Evolutionary conservation across 1,140 invertebrate species (phyloP), one percentile per base, ranked within the genome.

Genomic region (Melipona quadrifasciata): DNA sequence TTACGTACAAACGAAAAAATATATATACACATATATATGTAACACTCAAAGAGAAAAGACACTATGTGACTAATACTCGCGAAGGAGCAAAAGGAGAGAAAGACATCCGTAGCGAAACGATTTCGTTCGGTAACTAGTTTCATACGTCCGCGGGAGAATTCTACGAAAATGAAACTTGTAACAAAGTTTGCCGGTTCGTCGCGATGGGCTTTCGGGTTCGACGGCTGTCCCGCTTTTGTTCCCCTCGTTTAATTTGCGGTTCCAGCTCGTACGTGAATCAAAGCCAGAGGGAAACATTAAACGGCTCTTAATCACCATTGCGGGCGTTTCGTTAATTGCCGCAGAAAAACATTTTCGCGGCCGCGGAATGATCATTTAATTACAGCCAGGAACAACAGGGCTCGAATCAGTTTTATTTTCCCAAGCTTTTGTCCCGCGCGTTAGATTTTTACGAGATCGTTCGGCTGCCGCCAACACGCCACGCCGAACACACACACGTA

Each of bases 321-420:
- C 31, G n/a, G 19, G 5, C 6, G 51, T 55, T 83, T 65, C 31
- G 65, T 83, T 83, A 83, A 82, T 83, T 65, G 31, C 24, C 51
- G 81, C 39, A n/a, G 8, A 31, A 83, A 65, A 83, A 83, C 74
- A 78, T 77, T 78, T 34, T 70, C 34, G 53, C n/a, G 34, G n/a
- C 65, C 64, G 57, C 74, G 19, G 39, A 83, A 83, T 27, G 74
- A 83, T 83, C 74, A 70, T 83, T 83, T 78, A 78, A 78, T 78
- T 78, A 82, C 71, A n/a, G 55, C 27, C 27, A 24, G 17, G n/a
- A 17, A 76, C 80, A 55, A 53, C 53, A 57, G 47, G 10, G 0
- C 55, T 16, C 34, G 61, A 11, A 16, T 16, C 27, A 19, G 34
- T 58, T 68, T 67, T 77, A 58, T 77, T 83, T 78, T 51, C 34